These are phyloP conservation scores for Bactericera cockerelli DNA, from an alignment of 1,140 invertebrate genomes.

Conservation along the genomic window DNA sequence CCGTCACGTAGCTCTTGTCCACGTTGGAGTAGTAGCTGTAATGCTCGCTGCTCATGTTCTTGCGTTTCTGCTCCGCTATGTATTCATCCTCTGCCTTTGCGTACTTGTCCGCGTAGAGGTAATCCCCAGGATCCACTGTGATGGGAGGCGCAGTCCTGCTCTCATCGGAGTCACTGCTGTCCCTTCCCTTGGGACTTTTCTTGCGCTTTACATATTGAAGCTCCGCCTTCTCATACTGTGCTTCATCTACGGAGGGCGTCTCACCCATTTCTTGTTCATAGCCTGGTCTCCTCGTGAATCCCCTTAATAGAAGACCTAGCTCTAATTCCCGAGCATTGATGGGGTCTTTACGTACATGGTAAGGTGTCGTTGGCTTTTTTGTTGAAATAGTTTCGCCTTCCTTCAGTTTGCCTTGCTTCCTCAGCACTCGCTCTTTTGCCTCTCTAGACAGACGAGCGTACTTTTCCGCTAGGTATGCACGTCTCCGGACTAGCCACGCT, in stretches of 20 bases:
- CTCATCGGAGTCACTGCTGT: background rate
- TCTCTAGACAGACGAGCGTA: background rate
- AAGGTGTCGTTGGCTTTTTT: background rate
- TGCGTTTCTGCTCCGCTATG: too few species aligned
- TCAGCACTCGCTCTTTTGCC: background rate
- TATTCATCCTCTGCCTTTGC: too few species aligned
- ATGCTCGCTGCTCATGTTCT: too few species aligned
- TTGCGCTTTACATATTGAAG: background rate
- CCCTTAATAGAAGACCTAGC: background rate
- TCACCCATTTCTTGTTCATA: background rate
- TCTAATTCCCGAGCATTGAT: background rate
- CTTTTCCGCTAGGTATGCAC: background rate
- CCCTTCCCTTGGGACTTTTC: too few species aligned
- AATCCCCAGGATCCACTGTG: too few species aligned
- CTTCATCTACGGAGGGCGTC: background rate
- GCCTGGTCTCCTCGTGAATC: background rate
- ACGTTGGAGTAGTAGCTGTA: too few species aligned
- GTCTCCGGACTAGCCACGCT: background rate
- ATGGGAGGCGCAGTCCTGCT: background rate
- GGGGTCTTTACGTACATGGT: too few species aligned
- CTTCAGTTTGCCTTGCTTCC: constrained; percentile 1
- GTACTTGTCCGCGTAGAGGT: too few species aligned
- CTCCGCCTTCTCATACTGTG: background rate
- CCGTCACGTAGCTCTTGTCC: background rate
- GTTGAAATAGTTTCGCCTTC: background rate